Conservation (phyloP, 2,888 invertebrate species). For the Drosophila neutralis region DNA sequence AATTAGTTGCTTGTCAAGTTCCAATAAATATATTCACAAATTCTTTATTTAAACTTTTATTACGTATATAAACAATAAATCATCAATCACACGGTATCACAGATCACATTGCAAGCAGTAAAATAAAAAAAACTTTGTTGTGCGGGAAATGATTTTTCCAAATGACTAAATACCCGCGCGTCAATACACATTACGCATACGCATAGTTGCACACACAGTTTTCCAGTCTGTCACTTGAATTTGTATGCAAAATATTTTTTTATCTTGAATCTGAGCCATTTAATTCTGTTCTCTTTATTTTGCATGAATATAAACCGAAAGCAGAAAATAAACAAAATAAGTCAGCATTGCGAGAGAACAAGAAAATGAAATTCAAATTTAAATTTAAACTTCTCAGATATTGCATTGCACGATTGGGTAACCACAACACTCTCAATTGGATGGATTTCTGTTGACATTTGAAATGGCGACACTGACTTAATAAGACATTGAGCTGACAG, state of each 20-base stretch:
- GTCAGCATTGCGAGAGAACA: not conserved
- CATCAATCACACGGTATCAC: not conserved
- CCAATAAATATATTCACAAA: not conserved
- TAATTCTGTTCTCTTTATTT: constrained; percentile 18
- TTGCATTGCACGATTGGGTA: constrained; percentile 4
- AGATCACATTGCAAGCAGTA: not conserved
- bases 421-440: constrained; percentile 14
- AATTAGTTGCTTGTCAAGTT: not conserved
- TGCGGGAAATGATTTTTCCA: constrained; percentile 42
- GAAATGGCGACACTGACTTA: constrained; percentile 8
- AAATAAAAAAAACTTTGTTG: not conserved
- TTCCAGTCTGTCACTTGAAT: not conserved
- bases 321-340: constrained; percentile 2
- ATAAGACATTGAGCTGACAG: constrained; percentile 44
- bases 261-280: constrained; percentile 22
- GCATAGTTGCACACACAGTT: constrained; percentile 46
- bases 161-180: constrained; percentile 53
- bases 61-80: not conserved
- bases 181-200: constrained; percentile 51
- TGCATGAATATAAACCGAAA: not conserved
- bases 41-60: not conserved
- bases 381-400: constrained; percentile 9
- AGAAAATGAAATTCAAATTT: constrained; percentile 20
- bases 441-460: constrained; percentile 35
- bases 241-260: constrained; percentile 25